Evolutionary conservation across 2,888 invertebrate species (phyloP).

Genomic region (Acronicta aceris): DNA sequence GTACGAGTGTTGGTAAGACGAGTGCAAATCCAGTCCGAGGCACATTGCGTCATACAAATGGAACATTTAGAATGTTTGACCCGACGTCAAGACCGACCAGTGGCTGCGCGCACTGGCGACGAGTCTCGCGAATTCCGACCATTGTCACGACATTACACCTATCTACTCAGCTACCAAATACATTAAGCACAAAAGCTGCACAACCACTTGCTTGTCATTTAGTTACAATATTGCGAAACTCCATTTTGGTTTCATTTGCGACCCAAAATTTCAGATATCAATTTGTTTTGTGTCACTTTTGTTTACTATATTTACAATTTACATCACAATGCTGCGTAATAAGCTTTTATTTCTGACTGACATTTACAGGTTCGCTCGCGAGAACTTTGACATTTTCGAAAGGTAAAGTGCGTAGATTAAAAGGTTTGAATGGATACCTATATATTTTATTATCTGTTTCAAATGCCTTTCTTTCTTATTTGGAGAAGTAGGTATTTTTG

Average conservation of each 20-base stretch:
- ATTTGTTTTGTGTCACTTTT: slow-evolving; percentile 27
- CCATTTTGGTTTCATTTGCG: slow-evolving; percentile 53
- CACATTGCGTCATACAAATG: slow-evolving; percentile 83
- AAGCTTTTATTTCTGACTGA: slow-evolving; percentile 39
- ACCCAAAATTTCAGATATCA: slow-evolving; percentile 49
- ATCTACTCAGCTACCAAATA: slow-evolving; percentile 60
- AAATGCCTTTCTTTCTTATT: not conserved
- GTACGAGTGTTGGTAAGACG: slow-evolving; percentile 77
- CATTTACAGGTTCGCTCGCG: slow-evolving; percentile 29
- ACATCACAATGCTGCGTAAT: slow-evolving; percentile 31
- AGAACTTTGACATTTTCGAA: slow-evolving; percentile 41
- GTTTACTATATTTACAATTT: slow-evolving; percentile 44
- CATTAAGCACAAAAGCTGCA: slow-evolving; percentile 61
- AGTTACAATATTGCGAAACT: slow-evolving; percentile 64
- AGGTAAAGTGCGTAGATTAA: slow-evolving; percentile 13
- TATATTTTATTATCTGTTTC: not conserved
- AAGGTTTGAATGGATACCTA: not conserved
- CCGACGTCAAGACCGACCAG: slow-evolving; percentile 69
- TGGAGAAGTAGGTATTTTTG: too few species aligned
- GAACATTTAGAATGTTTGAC: slow-evolving; percentile 86
- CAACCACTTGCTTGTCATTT: slow-evolving; percentile 66
- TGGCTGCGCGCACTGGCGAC: slow-evolving; percentile 62
- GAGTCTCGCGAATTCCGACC: slow-evolving; percentile 70
- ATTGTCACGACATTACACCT: slow-evolving; percentile 78
- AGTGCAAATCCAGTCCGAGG: slow-evolving; percentile 83